phyloP scores from a whole-genome alignment of 2,797 vertebrate genomes.

The Cottoperca gobio region DNA sequence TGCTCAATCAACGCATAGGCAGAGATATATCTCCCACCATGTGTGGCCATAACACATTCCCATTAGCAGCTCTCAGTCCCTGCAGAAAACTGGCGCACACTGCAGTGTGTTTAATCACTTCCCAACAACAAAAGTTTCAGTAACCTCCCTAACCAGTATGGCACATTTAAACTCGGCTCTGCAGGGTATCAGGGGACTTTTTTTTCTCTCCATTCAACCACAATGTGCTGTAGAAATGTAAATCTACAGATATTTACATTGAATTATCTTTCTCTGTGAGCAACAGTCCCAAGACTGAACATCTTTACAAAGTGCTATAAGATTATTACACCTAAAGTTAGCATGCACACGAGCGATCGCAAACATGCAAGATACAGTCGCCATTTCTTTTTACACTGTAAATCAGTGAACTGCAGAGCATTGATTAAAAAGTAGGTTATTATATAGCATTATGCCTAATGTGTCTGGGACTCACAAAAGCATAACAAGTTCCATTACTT shows the following conservation, averaged over 20 bases:
- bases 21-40: conserved; percentile 11
- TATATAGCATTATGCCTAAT: background rate
- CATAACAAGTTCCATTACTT: background rate
- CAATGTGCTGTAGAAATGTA: background rate
- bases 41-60: background rate
- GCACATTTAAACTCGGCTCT: background rate
- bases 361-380: too few species aligned
- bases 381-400: too few species aligned
- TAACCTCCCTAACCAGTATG: background rate
- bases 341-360: too few species aligned
- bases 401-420: background rate
- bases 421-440: too few species aligned
- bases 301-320: background rate
- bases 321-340: background rate
- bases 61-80: conserved; percentile 12
- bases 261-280: background rate
- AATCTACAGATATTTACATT: conserved; percentile 11
- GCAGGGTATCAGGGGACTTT: background rate
- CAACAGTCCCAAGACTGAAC: background rate
- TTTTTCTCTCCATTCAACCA: background rate
- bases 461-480: background rate
- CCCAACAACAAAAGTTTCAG: background rate
- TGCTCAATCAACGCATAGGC: background rate
- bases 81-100: background rate
- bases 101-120: conserved; percentile 13